Percentiles rank a stretch among this genome's conserved stretches.
Evolutionary conservation across 30 jellyfish, hydroid and myxozoan species (phyloP).

Genomic region (Aurelia sp.): DNA sequence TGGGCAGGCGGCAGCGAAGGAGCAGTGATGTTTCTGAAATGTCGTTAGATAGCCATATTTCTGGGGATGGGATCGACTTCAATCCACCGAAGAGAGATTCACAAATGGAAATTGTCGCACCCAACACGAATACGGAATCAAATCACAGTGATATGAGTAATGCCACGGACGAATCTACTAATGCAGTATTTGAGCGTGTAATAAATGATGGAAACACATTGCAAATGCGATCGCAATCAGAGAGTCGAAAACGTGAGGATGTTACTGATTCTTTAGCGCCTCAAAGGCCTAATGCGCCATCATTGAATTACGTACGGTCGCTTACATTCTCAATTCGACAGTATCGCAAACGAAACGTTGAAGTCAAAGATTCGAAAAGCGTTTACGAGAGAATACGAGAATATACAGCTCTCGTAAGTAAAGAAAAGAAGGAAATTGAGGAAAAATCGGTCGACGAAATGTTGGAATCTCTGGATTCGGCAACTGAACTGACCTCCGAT

Average conservation of each 20-base stretch:
- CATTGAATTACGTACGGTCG: constrained; percentile 67
- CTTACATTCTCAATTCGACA: constrained; percentile 63
- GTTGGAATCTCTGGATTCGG: constrained; percentile 77
- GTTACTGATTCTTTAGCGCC: constrained; percentile 15
- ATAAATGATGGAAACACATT: background rate
- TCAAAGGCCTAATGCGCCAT: constrained; percentile 61
- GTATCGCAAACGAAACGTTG: constrained; percentile 58
- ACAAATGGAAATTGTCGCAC: background rate
- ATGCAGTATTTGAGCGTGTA: background rate
- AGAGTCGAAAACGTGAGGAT: constrained; percentile 3
- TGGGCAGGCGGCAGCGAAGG: constrained; percentile 8
- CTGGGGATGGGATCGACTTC: constrained; percentile 39
- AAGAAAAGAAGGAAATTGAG: constrained; percentile 46
- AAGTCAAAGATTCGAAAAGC: constrained; percentile 64
- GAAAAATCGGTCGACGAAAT: constrained; percentile 67
- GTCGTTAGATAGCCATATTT: constrained; percentile 26
- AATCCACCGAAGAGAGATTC: constrained; percentile 1
- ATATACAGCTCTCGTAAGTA: constrained; percentile 72
- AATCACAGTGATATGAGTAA: background rate
- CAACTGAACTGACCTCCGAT: constrained; percentile 33
- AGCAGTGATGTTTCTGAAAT: constrained; percentile 20
- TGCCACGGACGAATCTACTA: background rate
- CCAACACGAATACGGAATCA: background rate
- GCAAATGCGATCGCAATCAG: background rate
- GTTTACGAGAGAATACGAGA: constrained; percentile 76